Evolutionary conservation across 2,888 invertebrate genomes (phyloP), one percentile per base, ranked within the genome.

Genomic region (Drepanosiphum platanoidis): DNA sequence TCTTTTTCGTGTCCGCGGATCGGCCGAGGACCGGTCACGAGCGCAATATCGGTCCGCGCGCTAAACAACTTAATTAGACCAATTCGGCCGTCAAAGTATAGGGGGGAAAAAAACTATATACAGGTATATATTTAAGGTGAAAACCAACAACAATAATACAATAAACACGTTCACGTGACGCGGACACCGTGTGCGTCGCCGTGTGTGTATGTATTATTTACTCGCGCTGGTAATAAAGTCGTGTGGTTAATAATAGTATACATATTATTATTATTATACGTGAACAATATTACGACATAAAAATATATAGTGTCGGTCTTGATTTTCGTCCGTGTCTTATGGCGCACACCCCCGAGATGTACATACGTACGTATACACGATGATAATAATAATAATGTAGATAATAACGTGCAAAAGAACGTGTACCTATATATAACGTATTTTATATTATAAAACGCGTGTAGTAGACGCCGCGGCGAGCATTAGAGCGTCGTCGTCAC

Each of bases 31-130:
- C 75, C 75, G 83, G 83, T 84, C 83, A 84, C 83, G 83, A 77
- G 83, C 64, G 46, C 66, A 27, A 52, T 68, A 84, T 84, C 46
- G 71, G 52, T 39, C 9, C 36, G 71, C 5, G 36, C 64, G 32
- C n/a, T 32, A 64, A 84, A 84, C 83, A 68, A 84, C 83, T 84
- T 84, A 84, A 84, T 84, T 68, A 83, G 46, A 84, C 83, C 75
- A 42, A 83, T 83, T 83, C 39, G 46, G 70, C 36, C 68, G 68
- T 68, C 66, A 34, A 79, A 30, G 27, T 22, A 4, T n/a, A 27
- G 36, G 36, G 39, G 36, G 36, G 39, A 61, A 77, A 36, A 71
- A 75, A 58, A 34, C 13, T 18, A 27, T 36, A 42, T 36, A 18
- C n/a, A n/a, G n/a, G n/a, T n/a, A n/a, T n/a, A n/a, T n/a, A n/a